Conservation (phyloP, 1,140 invertebrate genomes). For the Nymphalis io region DNA sequence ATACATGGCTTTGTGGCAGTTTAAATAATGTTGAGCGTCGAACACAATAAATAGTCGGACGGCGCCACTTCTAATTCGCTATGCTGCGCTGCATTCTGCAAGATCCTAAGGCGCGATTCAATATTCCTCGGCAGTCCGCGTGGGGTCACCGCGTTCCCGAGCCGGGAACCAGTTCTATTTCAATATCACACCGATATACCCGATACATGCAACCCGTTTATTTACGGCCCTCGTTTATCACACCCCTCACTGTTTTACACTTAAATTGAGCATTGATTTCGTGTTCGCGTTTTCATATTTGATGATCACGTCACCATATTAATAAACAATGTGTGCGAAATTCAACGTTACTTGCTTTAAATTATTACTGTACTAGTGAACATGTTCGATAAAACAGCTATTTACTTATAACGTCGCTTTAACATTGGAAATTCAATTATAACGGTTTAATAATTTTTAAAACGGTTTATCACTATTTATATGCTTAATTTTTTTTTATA, state of each 20-base stretch:
- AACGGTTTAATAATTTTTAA: neutral
- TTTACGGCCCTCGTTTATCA: slow-evolving; percentile 61
- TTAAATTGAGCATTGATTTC: slow-evolving; percentile 20
- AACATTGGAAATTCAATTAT: neutral
- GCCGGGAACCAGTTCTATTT: slow-evolving; percentile 75
- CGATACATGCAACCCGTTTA: slow-evolving; percentile 60
- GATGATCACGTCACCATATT: slow-evolving; percentile 13
- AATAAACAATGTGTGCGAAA: neutral
- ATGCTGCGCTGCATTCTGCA: slow-evolving; percentile 51
- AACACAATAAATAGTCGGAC: slow-evolving; percentile 60
- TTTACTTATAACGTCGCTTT: neutral
- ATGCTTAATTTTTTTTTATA: too few species aligned
- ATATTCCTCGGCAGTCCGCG: slow-evolving; percentile 63
- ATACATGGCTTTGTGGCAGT: slow-evolving; percentile 14
- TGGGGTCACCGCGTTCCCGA: slow-evolving; percentile 66
- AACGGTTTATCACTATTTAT: too few species aligned
- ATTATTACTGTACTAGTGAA: neutral
- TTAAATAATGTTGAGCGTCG: slow-evolving; percentile 36
- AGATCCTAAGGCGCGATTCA: slow-evolving; percentile 67
- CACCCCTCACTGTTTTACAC: slow-evolving; percentile 41
- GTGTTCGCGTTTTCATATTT: slow-evolving; percentile 12
- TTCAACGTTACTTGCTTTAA: neutral
- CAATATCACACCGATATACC: slow-evolving; percentile 74
- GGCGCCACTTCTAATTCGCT: slow-evolving; percentile 73
- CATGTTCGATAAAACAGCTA: neutral